phyloP scores from a whole-genome alignment of 2,797 vertebrate species.

The Lagocephalus sceleratus region DNA sequence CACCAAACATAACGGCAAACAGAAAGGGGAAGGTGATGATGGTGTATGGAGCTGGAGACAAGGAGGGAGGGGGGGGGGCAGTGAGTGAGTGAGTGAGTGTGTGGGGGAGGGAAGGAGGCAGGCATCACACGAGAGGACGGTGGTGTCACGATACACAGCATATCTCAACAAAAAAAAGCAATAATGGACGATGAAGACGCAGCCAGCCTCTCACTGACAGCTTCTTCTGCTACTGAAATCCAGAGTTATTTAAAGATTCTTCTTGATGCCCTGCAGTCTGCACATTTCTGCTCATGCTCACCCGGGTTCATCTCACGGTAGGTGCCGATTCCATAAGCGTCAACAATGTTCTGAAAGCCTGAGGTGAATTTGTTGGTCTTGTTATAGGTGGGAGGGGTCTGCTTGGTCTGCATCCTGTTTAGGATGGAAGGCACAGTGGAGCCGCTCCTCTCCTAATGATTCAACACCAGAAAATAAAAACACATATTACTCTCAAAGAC shows the following conservation, averaged over 20 bases:
- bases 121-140: constrained; percentile 23
- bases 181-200: constrained; percentile 19
- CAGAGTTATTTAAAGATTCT: no score
- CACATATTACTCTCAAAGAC: neutral
- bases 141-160: constrained; percentile 2
- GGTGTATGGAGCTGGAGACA: constrained; percentile 88
- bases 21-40: constrained; percentile 99
- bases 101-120: constrained; percentile 2
- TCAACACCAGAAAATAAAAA: neutral
- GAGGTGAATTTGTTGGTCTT: constrained; percentile 98
- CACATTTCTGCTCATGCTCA: constrained; percentile 42
- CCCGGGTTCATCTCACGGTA: constrained; percentile 98
- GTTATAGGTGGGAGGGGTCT: constrained; percentile 96
- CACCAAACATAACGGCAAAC: constrained; percentile 98
- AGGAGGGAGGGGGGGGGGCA: constrained; percentile 14
- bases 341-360: constrained; percentile 96
- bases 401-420: constrained; percentile 96
- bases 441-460: constrained; percentile 89
- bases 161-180: constrained; percentile 12
- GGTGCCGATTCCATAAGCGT: constrained; percentile 94
- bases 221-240: neutral
- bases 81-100: no score
- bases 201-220: constrained; percentile 4
- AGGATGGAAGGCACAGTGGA: constrained; percentile 97
- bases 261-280: neutral